Conservation (phyloP, 2,797 vertebrate species). For the Gymnopithys bicolor region DNA sequence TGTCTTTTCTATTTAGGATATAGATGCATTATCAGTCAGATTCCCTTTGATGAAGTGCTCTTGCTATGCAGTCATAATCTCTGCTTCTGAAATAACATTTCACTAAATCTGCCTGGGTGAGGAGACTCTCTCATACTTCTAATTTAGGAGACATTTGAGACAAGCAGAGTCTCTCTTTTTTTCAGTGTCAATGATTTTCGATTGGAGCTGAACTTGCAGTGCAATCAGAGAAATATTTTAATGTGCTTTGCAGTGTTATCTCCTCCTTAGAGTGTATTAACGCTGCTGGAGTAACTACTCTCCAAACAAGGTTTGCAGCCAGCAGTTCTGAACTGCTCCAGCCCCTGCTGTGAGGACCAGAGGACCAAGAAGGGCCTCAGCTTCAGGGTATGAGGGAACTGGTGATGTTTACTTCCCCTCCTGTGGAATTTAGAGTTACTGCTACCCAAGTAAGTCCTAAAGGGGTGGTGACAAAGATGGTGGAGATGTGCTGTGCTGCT, state of each 20-base stretch:
- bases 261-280: not conserved
- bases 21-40: not conserved
- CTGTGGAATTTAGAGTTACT: not conserved
- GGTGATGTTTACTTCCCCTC: not conserved
- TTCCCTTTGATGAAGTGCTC: not conserved
- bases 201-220: constrained; percentile 30
- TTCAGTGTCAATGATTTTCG: not conserved
- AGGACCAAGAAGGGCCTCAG: not conserved
- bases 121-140: not conserved
- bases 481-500: not conserved
- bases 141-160: constrained; percentile 12
- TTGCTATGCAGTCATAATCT: not conserved
- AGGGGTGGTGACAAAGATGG: not conserved
- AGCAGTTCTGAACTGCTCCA: not conserved
- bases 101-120: not conserved
- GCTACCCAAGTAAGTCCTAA: not conserved
- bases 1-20: not conserved
- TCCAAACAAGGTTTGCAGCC: not conserved
- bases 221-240: constrained; percentile 13
- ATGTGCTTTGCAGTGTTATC: not conserved
- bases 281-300: not conserved
- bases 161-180: not conserved
- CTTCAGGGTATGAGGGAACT: not conserved
- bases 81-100: not conserved
- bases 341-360: too few species aligned